Percentiles rank a stretch among this genome's conserved stretches.
Conservation (phyloP, 2,797 vertebrate species). For the Cynopterus sphinx region DNA sequence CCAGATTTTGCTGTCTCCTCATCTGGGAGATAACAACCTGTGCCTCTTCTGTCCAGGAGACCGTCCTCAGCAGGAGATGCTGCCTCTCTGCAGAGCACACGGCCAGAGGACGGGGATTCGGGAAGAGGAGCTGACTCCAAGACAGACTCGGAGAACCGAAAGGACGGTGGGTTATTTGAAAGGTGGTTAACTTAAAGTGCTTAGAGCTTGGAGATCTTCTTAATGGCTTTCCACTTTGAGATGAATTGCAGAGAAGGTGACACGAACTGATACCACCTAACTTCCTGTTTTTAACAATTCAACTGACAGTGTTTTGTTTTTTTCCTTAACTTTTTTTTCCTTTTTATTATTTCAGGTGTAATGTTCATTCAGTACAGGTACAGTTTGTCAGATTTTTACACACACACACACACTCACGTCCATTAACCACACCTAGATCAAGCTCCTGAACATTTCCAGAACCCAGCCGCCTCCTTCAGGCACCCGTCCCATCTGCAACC, state of each 20-base stretch:
- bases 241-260: not conserved
- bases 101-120: not conserved
- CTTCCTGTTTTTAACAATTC: not conserved
- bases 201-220: not conserved
- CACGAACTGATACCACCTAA: not conserved
- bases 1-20: not conserved
- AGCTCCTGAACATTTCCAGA: not conserved
- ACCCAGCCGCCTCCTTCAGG: not conserved
- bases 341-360: not conserved
- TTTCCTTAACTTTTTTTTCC: not conserved
- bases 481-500: not conserved
- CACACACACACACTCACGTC: no score
- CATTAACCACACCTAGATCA: not conserved
- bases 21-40: not conserved
- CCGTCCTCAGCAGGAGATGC: not conserved
- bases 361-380: not conserved
- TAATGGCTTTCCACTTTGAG: not conserved
- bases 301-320: not conserved
- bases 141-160: not conserved
- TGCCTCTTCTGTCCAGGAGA: not conserved
- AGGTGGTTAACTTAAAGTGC: not conserved
- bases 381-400: no score
- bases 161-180: conserved; percentile 66
- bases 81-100: accelerated
- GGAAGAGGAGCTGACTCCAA: not conserved